Base-by-base conservation (phyloP, 2,888 invertebrate genomes). In the Lepidocyrtinus sp. region DNA sequence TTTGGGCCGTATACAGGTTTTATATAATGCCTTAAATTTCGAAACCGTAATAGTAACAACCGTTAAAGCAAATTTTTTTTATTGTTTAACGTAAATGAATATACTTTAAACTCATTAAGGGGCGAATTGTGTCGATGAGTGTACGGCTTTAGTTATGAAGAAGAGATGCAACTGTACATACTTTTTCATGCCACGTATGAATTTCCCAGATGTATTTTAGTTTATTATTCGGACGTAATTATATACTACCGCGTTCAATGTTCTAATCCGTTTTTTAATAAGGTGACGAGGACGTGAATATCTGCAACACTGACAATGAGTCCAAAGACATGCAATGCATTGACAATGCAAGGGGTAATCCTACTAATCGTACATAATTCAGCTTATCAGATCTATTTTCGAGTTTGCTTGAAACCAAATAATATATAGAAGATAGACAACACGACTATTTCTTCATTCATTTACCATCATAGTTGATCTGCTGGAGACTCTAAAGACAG, bases 161-260 rank as follows among this genome's bases (percentile, higher is more conserved):
- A 22, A 27, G 12, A 55, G 64, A 36, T 85, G 85, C 46, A 81
- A 81, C n/a, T 85, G 85, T 27, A 80, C 80, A 2, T 79, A 63
- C 3, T 83, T 82, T 24, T 83, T 76, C 61, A 80, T 85, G 82
- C 85, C 84, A 36, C 68, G 83, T 84, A 36, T 68, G 79, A 65
- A 46, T 12, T 3, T 36, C 2, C 19, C 17, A 19, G 3, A 62
- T 26, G 19, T 25, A 15, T 15, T 59, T 55, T 25, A 55, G 7
- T 12, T 26, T 70, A 25, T 63, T 24, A 2, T 63, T 2, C 26
- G 9, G 25, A 3, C 24, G 15, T 1, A 15, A 63, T 5, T 15
- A 3, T 63, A 9, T 62, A 9, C n/a, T 24, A 45, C 7, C 25
- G 2, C 19, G 7, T 7, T 21, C 22, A 15, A 21, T 12, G 22